These are phyloP conservation scores for rabbit (Oryctolagus cuniculus) DNA, from an alignment of 2,113 vertebrate species.

Conservation along the genomic window DNA sequence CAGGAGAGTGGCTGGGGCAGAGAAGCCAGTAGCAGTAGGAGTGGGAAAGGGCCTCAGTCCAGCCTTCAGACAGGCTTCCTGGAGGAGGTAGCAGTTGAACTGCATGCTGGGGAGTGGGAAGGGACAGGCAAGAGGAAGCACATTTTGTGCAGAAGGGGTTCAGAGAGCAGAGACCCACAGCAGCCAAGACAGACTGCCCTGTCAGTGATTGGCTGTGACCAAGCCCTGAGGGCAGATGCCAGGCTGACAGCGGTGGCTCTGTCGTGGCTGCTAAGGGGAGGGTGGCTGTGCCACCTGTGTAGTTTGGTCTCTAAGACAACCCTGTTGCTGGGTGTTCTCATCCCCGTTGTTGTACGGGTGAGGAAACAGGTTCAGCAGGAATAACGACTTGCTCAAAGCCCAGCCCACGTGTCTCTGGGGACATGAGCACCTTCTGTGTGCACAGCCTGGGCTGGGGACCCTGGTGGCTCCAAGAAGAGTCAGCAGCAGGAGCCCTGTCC, in stretches of 20 bases:
- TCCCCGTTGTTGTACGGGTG: not conserved
- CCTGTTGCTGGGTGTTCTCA: not conserved
- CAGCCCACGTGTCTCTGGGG: not conserved
- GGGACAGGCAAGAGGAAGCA: not conserved
- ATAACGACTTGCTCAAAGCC: not conserved
- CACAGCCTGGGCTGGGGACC: not conserved
- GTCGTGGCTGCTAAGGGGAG: not conserved
- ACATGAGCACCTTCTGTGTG: not conserved
- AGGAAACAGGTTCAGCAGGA: not conserved
- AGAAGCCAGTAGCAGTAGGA: not conserved
- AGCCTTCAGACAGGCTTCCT: not conserved
- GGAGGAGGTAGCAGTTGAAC: constrained; percentile 28
- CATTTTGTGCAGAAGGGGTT: not conserved
- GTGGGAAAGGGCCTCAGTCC: not conserved
- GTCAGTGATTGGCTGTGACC: not conserved
- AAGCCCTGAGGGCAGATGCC: not conserved
- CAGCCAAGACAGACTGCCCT: not conserved
- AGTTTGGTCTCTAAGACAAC: not conserved
- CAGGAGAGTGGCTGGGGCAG: not conserved
- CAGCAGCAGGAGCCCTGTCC: not conserved
- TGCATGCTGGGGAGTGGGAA: not conserved
- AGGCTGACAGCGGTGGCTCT: not conserved
- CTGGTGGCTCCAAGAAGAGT: not conserved
- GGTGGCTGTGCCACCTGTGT: not conserved
- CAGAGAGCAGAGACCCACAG: not conserved